These are phyloP conservation scores for Aegotheles bennettii DNA, from an alignment of 2,113 vertebrate species.

Conservation along the genomic window DNA sequence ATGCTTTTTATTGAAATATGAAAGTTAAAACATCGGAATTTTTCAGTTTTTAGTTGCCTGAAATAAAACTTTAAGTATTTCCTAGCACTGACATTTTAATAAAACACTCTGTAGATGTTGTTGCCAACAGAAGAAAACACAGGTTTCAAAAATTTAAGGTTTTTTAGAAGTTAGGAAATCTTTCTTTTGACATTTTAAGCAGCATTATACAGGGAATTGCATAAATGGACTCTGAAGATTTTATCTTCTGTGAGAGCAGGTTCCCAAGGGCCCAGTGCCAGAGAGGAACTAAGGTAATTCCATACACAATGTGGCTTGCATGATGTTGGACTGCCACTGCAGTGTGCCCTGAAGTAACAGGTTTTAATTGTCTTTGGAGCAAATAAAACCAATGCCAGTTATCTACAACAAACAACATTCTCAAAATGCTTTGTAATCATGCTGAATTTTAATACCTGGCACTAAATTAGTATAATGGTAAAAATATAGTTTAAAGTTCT, in stretches of 20 bases:
- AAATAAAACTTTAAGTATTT: not conserved
- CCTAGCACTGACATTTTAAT: not conserved
- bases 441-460: not conserved
- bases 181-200: not conserved
- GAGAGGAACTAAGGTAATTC: not conserved
- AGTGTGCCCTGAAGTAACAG: not conserved
- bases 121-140: not conserved
- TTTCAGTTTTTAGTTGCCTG: not conserved
- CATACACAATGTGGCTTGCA: not conserved
- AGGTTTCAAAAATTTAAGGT: not conserved
- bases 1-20: not conserved
- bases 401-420: not conserved
- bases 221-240: not conserved
- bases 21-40: not conserved
- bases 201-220: not conserved
- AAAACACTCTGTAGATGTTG: accelerated
- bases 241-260: not conserved
- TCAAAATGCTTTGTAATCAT: not conserved
- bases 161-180: not conserved
- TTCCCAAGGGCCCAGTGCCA: not conserved
- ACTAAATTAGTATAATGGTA: not conserved
- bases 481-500: not conserved
- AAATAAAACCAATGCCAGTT: not conserved
- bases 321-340: not conserved
- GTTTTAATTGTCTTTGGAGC: not conserved